Evolutionary conservation across 2,113 vertebrate species (phyloP).

Genomic region (Pogonocichla stellata): DNA sequence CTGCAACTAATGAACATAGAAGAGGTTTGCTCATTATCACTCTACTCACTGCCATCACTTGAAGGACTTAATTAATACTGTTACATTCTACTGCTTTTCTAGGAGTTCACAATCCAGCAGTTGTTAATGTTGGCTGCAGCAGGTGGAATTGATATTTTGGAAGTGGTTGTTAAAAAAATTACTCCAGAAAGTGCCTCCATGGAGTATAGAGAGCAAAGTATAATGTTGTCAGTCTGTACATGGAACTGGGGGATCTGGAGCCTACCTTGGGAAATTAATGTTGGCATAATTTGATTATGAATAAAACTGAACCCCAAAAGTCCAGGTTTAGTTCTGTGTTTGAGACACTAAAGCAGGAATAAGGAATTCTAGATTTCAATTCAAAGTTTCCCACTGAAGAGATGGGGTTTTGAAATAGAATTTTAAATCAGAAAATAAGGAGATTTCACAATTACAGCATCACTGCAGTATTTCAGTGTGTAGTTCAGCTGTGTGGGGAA

Average conservation of each 20-base stretch:
- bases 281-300: neutral
- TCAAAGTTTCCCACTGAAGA: neutral
- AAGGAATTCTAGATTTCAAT: neutral
- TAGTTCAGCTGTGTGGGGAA: neutral
- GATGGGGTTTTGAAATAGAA: neutral
- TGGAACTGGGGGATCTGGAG: neutral
- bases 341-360: neutral
- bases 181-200: neutral
- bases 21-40: conserved; percentile 13
- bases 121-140: neutral
- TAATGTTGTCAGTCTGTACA: too few relatives aligned
- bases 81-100: neutral
- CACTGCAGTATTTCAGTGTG: neutral
- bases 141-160: neutral
- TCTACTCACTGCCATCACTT: neutral
- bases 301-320: neutral
- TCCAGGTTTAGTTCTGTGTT: neutral
- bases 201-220: neutral
- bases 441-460: neutral
- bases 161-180: neutral
- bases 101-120: neutral
- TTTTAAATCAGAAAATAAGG: neutral
- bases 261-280: neutral
- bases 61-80: conserved; percentile 2
- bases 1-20: conserved; percentile 1